These are phyloP conservation scores for Teleiodes luculella DNA, from an alignment of 2,888 invertebrate species.

Conservation along the genomic window DNA sequence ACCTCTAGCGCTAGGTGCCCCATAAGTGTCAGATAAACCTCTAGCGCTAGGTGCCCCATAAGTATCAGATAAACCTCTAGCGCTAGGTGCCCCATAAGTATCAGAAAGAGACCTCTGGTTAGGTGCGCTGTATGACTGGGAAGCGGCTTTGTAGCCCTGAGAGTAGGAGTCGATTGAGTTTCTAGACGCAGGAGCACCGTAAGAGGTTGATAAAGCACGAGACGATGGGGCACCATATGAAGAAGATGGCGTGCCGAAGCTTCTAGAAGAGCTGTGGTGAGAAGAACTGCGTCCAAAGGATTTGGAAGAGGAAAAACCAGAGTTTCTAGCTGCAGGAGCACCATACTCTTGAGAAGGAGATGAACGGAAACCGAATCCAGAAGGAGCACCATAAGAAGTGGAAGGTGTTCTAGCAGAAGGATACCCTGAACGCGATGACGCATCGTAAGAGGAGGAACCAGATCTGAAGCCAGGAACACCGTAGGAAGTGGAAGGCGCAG, in stretches of 20 bases:
- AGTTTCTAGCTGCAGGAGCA: slow-evolving; percentile 27
- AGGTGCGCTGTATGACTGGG: slow-evolving; percentile 56
- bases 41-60: slow-evolving; percentile 39
- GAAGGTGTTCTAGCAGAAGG: not conserved
- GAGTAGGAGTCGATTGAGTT: slow-evolving; percentile 36
- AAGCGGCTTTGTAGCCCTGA: slow-evolving; percentile 30
- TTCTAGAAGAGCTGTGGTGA: not conserved
- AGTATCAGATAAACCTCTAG: slow-evolving; percentile 27
- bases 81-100: slow-evolving; percentile 69
- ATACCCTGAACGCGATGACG: slow-evolving; percentile 8
- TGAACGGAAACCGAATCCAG: slow-evolving; percentile 1
- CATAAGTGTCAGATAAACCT: slow-evolving; percentile 60
- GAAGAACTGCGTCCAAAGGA: slow-evolving; percentile 24
- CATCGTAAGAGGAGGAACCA: slow-evolving; percentile 42
- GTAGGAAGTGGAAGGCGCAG: slow-evolving; percentile 35
- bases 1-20: slow-evolving; percentile 53
- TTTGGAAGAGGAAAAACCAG: slow-evolving; percentile 22
- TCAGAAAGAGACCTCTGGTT: slow-evolving; percentile 46
- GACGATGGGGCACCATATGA: slow-evolving; percentile 33
- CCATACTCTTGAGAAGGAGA: slow-evolving; percentile 38
- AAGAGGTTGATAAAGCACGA: slow-evolving; percentile 35
- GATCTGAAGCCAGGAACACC: slow-evolving; percentile 42
- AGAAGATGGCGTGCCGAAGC: not conserved
- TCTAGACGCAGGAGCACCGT: slow-evolving; percentile 39
- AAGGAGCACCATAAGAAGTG: slow-evolving; percentile 6